Percentiles rank a stretch among this genome's conserved stretches.
Evolutionary conservation across 2,888 invertebrate genomes (phyloP).

Genomic region (Kuschelorhynchus macadamiae): DNA sequence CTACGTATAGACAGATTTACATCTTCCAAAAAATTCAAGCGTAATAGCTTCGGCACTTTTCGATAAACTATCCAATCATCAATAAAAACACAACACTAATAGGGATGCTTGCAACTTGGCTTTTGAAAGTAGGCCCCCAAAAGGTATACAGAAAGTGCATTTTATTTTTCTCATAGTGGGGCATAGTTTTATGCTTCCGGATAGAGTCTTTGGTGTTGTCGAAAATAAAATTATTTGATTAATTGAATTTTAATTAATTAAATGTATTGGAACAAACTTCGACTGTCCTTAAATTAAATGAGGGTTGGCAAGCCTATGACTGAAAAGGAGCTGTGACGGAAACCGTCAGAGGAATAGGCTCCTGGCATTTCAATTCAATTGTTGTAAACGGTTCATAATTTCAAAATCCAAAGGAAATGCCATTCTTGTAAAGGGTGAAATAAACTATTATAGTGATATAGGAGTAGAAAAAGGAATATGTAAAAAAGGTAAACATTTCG

Average conservation of each 20-base stretch:
- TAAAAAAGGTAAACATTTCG: neutral
- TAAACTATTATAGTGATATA: neutral
- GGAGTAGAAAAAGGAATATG: neutral
- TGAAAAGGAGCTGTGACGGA: no score
- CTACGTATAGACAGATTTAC: constrained; percentile 29
- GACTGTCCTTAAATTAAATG: constrained; percentile 19
- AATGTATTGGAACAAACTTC: constrained; percentile 19
- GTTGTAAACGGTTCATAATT: constrained; percentile 21
- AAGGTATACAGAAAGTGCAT: constrained; percentile 14
- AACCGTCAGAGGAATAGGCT: constrained; percentile 21
- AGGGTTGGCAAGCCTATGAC: no score
- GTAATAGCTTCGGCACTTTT: constrained; percentile 28
- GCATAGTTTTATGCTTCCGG: constrained; percentile 17
- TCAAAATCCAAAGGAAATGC: constrained; percentile 4
- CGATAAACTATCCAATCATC: constrained; percentile 5
- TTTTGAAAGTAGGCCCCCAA: constrained; percentile 9
- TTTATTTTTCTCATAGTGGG: constrained; percentile 21
- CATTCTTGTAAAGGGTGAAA: neutral
- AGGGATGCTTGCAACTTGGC: constrained; percentile 14
- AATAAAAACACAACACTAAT: constrained; percentile 4
- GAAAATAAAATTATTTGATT: constrained; percentile 7
- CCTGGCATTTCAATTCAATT: constrained; percentile 25
- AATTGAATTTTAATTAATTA: constrained; percentile 1
- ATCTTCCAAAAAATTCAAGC: constrained; percentile 27
- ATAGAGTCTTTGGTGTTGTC: no score